A percentile compares a stretch with the other conserved stretches of the same genome.
Conservation (phyloP, 2,888 invertebrate species). For the Campaea margaritaria region DNA sequence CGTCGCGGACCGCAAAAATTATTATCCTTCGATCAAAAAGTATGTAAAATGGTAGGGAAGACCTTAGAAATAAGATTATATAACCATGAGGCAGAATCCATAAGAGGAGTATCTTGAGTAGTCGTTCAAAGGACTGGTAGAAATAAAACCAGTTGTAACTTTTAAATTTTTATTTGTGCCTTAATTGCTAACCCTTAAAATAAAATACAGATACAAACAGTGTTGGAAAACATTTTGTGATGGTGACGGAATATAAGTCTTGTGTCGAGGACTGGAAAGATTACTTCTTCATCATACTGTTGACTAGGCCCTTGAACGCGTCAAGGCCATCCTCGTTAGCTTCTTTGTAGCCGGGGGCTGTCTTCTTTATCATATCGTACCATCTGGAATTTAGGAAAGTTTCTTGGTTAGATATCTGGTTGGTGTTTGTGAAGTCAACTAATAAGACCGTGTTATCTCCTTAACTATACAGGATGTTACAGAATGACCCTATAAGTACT, state of each 20-base stretch:
- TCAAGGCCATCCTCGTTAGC: constrained; percentile 84
- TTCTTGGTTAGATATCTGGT: too few relatives aligned
- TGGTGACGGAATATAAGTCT: constrained; percentile 14
- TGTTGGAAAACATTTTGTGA: constrained; percentile 45
- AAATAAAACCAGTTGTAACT: constrained; percentile 6
- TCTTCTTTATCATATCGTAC: constrained; percentile 74
- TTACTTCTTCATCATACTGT: constrained; percentile 76
- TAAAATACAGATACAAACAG: constrained; percentile 51
- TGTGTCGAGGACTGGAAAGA: constrained; percentile 23
- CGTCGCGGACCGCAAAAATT: too few relatives aligned
- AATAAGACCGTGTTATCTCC: background rate
- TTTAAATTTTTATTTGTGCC: constrained; percentile 65
- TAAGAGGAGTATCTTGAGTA: too few relatives aligned
- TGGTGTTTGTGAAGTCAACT: background rate
- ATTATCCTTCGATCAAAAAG: too few relatives aligned
- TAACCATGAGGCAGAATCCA: too few relatives aligned
- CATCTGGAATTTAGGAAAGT: constrained; percentile 56
- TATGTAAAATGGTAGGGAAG: too few relatives aligned
- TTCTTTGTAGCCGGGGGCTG: constrained; percentile 81
- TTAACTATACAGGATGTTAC: too few relatives aligned
- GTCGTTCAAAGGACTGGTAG: too few relatives aligned
- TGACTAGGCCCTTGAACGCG: constrained; percentile 81
- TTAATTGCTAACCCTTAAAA: constrained; percentile 59
- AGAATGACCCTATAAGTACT: too few relatives aligned
- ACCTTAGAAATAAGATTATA: too few relatives aligned